phyloP scores from a whole-genome alignment of 2,797 vertebrate species.

The Myotis vivesi region DNA sequence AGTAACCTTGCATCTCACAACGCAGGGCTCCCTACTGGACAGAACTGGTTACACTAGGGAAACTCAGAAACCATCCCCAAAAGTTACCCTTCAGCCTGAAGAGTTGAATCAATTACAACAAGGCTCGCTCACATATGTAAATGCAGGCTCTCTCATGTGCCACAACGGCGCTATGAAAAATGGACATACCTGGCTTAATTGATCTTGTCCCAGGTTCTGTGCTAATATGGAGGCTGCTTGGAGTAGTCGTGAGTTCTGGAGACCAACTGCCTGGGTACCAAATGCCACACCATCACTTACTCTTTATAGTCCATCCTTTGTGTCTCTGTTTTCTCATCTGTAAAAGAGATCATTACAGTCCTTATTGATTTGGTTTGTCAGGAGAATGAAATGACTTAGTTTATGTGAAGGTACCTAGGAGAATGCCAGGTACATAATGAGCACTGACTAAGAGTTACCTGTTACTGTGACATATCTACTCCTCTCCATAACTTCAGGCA shows the following conservation, averaged over 20 bases:
- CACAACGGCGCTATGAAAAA: neutral
- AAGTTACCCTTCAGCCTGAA: neutral
- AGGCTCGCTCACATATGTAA: neutral
- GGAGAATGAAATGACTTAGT: neutral
- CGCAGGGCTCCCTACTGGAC: conserved; percentile 12
- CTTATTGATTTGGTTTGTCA: neutral
- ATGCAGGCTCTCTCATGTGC: neutral
- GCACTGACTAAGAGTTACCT: neutral
- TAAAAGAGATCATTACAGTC: neutral
- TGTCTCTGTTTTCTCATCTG: neutral
- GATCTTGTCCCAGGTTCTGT: neutral
- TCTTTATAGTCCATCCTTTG: neutral
- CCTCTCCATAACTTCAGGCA: neutral
- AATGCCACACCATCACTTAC: neutral
- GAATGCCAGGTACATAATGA: neutral
- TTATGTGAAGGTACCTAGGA: neutral
- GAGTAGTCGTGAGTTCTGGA: neutral
- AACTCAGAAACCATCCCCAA: conserved; percentile 50
- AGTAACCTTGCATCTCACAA: conserved; percentile 62
- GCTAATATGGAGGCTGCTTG: neutral
- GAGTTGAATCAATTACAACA: neutral
- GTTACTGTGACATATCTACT: neutral
- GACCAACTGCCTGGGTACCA: accelerated
- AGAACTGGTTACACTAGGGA: conserved; percentile 44
- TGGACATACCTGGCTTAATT: too few relatives aligned